Evolutionary conservation across 2,888 invertebrate species (phyloP).

Genomic region (Stramonita haemastoma): DNA sequence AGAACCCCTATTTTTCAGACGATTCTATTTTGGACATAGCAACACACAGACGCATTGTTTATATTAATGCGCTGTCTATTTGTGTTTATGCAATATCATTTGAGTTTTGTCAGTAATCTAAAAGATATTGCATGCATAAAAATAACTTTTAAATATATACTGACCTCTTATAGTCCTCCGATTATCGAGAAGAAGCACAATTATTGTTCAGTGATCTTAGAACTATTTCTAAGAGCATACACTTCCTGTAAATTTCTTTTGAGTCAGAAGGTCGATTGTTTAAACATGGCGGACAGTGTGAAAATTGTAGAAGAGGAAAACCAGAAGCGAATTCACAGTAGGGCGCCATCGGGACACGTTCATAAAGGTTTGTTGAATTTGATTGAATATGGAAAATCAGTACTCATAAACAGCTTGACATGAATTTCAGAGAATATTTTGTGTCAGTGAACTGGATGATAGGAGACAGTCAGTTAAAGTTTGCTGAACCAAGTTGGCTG

Average conservation of each 20-base stretch:
- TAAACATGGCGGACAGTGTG: conserved; percentile 73
- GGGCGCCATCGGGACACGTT: conserved; percentile 69
- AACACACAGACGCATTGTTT: background rate
- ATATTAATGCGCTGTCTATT: conserved; percentile 3
- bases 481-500: no score
- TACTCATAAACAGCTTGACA: no score
- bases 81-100: background rate
- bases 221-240: conserved; percentile 33
- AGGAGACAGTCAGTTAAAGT: no score
- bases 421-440: no score
- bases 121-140: no score
- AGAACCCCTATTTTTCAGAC: background rate
- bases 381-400: no score
- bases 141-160: no score
- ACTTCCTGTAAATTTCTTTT: conserved; percentile 46
- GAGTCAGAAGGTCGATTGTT: conserved; percentile 48
- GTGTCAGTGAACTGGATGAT: no score
- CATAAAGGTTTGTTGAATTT: conserved; percentile 66
- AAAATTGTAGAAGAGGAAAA: conserved; percentile 69
- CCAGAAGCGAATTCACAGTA: conserved; percentile 69
- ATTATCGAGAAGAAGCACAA: no score
- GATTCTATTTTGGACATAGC: conserved; percentile 21
- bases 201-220: background rate
- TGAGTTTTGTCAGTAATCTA: no score
- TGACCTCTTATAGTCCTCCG: no score